Conservation (phyloP, 2,113 vertebrate species). For the Cryptotis parvus region DNA sequence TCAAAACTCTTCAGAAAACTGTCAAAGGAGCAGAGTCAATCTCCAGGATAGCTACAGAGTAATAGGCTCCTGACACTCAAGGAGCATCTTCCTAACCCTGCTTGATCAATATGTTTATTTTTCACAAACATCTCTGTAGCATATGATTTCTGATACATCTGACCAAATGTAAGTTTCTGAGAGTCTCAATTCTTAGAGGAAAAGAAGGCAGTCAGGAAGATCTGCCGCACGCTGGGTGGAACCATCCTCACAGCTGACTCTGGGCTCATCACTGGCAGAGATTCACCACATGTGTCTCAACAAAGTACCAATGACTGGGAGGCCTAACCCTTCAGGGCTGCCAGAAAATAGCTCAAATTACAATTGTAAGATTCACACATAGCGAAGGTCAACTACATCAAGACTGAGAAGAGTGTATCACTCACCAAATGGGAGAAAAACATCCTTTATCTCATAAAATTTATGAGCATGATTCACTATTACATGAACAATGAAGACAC, state of each 20-base stretch:
- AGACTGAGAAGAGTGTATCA: background rate
- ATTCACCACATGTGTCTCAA: background rate
- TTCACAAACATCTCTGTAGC: background rate
- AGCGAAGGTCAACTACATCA: background rate
- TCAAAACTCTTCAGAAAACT: background rate
- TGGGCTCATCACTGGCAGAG: background rate
- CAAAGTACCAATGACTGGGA: background rate
- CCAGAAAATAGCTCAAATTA: background rate
- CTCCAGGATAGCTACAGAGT: background rate
- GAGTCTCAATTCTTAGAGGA: background rate
- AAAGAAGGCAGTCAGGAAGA: background rate
- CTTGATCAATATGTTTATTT: background rate
- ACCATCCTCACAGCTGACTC: background rate
- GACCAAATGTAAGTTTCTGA: background rate
- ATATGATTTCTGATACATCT: background rate
- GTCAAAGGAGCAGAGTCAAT: background rate
- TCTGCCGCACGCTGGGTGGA: fast-evolving
- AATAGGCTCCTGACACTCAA: background rate
- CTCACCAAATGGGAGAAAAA: background rate
- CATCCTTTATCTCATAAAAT: background rate
- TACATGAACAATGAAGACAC: background rate
- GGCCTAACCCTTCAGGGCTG: background rate
- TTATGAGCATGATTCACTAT: background rate
- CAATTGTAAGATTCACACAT: background rate
- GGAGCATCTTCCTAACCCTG: background rate